Conservation (phyloP, 2,888 invertebrate genomes). For the Bembecia ichneumoniformis region DNA sequence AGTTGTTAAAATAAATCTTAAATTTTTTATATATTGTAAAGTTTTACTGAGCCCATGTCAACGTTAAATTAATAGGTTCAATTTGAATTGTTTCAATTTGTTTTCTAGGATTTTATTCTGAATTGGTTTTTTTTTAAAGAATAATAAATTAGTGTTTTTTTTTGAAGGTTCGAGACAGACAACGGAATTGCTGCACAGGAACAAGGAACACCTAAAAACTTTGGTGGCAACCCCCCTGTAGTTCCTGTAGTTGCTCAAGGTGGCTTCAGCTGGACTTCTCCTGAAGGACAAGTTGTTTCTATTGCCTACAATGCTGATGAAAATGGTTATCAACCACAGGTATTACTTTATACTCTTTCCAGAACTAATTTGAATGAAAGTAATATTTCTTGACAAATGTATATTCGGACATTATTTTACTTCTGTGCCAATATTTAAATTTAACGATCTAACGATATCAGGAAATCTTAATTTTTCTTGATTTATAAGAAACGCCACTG, state of each 20-base stretch:
- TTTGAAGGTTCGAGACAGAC: conserved; percentile 21
- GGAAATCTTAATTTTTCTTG: no score
- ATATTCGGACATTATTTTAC: no score
- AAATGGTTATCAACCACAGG: conserved; percentile 54
- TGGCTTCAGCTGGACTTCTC: conserved; percentile 55
- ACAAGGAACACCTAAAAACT: conserved; percentile 51
- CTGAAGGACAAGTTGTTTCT: conserved; percentile 65
- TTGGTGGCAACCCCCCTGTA: conserved; percentile 23
- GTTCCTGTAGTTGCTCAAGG: conserved; percentile 40
- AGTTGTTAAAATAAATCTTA: conserved; percentile 17
- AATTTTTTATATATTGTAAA: no score
- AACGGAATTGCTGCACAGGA: conserved; percentile 68
- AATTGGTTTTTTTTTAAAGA: conserved; percentile 1
- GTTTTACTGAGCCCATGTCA: no score
- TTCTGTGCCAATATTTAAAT: no score
- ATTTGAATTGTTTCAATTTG: no score
- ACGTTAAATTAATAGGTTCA: no score
- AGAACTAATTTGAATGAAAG: no score
- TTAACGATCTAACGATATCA: no score
- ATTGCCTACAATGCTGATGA: conserved; percentile 72
- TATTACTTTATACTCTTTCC: background rate
- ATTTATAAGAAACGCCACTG: no score
- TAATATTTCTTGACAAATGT: no score
- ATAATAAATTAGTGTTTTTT: background rate
- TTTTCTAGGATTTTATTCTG: background rate